A percentile compares a stretch with the other conserved stretches of the same genome.
Evolutionary conservation across 2,113 vertebrate genomes (phyloP).

Genomic region (Dasyornis broadbenti): DNA sequence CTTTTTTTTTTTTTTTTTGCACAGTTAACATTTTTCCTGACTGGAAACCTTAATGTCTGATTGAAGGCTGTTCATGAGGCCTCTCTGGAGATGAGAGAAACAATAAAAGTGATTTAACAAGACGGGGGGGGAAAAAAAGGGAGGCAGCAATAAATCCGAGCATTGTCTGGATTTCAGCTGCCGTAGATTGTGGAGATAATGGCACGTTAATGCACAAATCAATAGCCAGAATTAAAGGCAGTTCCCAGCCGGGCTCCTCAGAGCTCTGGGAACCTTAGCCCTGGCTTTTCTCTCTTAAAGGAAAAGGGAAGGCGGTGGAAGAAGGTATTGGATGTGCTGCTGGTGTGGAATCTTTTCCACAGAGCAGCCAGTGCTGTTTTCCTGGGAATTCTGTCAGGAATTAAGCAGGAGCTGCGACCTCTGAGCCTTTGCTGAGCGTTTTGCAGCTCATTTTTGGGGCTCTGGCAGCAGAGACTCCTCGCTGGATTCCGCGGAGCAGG

Average conservation of each 20-base stretch:
- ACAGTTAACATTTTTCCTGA: not conserved
- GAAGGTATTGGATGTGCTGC: not conserved
- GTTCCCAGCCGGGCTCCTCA: not conserved
- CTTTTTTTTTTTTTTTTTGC: not conserved
- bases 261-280: not conserved
- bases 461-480: not conserved
- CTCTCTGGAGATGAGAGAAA: not conserved
- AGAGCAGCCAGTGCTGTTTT: not conserved
- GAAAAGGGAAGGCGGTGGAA: not conserved
- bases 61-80: not conserved
- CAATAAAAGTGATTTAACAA: constrained; percentile 6
- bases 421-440: accelerated
- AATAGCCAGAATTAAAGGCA: not conserved
- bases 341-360: accelerated
- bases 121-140: not conserved
- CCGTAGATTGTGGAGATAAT: not conserved
- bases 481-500: accelerated
- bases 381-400: not conserved
- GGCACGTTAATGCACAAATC: constrained; percentile 49
- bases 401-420: not conserved
- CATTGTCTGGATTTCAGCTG: not conserved
- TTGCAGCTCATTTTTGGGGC: not conserved
- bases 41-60: not conserved
- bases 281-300: accelerated
- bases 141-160: not conserved